Evolutionary conservation across 2,113 vertebrate species (phyloP).

Genomic region (Neodon shergylaensis): DNA sequence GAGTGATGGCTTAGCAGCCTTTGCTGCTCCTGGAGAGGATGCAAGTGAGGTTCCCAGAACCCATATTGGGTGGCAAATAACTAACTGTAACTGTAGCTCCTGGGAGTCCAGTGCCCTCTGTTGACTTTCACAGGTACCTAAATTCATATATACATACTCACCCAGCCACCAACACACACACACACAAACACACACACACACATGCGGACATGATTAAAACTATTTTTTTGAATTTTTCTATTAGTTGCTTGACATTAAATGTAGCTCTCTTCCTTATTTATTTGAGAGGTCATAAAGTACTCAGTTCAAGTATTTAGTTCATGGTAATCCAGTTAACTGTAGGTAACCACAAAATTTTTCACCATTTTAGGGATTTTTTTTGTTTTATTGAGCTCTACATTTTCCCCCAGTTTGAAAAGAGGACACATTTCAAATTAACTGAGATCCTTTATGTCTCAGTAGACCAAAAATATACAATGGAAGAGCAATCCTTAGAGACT

Average conservation of each 20-base stretch:
- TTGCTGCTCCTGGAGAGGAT: neutral
- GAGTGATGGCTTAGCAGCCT: neutral
- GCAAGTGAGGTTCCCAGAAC: neutral
- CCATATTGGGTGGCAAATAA: neutral
- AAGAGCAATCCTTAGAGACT: neutral
- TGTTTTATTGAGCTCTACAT: neutral
- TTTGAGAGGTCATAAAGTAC: conserved; percentile 24
- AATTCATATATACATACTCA: neutral
- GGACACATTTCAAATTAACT: neutral
- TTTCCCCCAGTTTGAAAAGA: neutral
- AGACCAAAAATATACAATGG: conserved; percentile 28
- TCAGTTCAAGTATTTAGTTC: conserved; percentile 45
- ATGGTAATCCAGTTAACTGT: neutral
- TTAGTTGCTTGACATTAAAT: conserved; percentile 40
- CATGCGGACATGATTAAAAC: neutral
- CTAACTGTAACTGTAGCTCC: neutral
- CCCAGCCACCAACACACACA: neutral
- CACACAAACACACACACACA: too few species aligned
- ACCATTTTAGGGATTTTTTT: neutral
- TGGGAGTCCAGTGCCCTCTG: neutral
- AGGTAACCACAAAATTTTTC: neutral
- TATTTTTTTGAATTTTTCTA: conserved; percentile 46
- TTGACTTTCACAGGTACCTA: neutral
- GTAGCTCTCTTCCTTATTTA: conserved; percentile 36
- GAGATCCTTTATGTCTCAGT: conserved; percentile 42